These are phyloP conservation scores for Scaeva pyrastri DNA, from an alignment of 2,888 invertebrate genomes.

Conservation along the genomic window DNA sequence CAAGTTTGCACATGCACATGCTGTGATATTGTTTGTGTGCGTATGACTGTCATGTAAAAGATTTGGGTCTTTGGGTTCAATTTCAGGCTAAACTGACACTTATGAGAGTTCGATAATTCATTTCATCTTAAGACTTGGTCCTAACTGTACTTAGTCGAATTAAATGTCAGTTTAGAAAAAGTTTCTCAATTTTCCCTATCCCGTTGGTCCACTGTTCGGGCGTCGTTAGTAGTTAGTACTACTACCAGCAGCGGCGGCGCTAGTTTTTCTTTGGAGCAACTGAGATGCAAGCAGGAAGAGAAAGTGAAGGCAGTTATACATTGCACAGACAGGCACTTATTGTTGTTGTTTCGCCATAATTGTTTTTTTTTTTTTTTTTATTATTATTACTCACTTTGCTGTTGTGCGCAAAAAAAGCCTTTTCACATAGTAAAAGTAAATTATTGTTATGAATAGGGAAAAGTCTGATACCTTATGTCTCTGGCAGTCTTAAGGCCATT, in stretches of 20 bases:
- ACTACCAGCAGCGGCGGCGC: background rate
- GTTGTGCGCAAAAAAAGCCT: conserved; percentile 39
- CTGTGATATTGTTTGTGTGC: no score
- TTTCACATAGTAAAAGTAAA: conserved; percentile 61
- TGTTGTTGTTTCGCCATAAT: conserved; percentile 20
- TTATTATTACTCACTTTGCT: conserved; percentile 11
- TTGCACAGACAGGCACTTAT: conserved; percentile 21
- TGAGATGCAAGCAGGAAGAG: conserved; percentile 70
- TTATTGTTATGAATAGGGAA: conserved; percentile 71
- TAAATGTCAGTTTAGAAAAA: no score
- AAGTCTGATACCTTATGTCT: conserved; percentile 23
- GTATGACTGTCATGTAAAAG: no score
- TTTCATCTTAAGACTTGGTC: no score
- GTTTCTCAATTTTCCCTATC: no score
- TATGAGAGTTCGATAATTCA: no score
- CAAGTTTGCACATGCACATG: no score
- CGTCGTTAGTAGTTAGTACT: background rate
- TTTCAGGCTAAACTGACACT: no score
- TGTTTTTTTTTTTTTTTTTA: background rate
- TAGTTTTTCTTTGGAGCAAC: conserved; percentile 38
- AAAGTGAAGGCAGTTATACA: conserved; percentile 63
- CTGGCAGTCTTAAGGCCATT: conserved; percentile 3
- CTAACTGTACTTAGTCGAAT: no score
- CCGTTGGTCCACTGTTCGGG: background rate
- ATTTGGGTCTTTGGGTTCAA: no score